These are phyloP conservation scores for Bembecia ichneumoniformis DNA, from an alignment of 2,888 invertebrate species.

Conservation along the genomic window DNA sequence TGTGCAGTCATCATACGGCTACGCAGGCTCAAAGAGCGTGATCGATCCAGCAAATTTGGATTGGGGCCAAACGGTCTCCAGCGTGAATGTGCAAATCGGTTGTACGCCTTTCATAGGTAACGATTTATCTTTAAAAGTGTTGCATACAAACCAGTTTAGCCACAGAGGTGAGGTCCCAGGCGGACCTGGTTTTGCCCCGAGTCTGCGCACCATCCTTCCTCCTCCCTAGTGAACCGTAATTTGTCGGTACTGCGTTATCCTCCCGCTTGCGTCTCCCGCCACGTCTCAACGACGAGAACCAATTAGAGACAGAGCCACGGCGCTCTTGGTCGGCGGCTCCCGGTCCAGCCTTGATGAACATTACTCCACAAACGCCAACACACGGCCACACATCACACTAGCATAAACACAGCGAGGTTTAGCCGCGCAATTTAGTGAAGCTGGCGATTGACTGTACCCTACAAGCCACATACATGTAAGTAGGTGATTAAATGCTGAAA, in stretches of 20 bases:
- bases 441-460: constrained; percentile 48
- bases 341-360: constrained; percentile 68
- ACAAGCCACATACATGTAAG: constrained; percentile 33
- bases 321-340: constrained; percentile 71
- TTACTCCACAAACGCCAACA: constrained; percentile 51
- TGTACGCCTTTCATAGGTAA: not conserved
- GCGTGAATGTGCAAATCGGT: constrained; percentile 14
- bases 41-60: constrained; percentile 65
- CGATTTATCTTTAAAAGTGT: not conserved
- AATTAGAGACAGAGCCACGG: constrained; percentile 80
- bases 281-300: constrained; percentile 86
- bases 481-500: constrained; percentile 28
- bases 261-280: constrained; percentile 64
- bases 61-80: constrained; percentile 54
- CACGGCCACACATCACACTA: constrained; percentile 52
- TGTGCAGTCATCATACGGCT: constrained; percentile 45
- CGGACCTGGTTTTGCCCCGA: constrained; percentile 66
- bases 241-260: constrained; percentile 44
- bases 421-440: constrained; percentile 45
- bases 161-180: constrained; percentile 75
- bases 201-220: constrained; percentile 60
- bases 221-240: constrained; percentile 68
- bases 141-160: constrained; percentile 69
- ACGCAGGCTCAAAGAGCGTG: constrained; percentile 24
- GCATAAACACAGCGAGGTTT: constrained; percentile 21